phyloP scores from a whole-genome alignment of 2,888 invertebrate species.

The Xanthia togata region DNA sequence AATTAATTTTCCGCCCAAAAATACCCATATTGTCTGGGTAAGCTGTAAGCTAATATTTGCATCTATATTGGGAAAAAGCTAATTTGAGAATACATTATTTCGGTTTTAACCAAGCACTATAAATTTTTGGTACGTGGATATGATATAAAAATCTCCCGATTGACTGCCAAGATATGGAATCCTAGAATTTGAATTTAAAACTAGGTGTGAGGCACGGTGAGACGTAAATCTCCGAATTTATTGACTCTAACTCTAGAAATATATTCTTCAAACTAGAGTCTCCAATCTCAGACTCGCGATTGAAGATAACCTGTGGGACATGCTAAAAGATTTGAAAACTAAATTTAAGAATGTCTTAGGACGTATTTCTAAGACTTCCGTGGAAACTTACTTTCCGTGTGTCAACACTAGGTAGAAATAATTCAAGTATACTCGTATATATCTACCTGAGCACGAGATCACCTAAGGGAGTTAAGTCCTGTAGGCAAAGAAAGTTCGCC shows the following conservation, averaged over 20 bases:
- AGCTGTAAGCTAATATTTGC: background rate
- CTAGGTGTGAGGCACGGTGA: conserved; percentile 29
- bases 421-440: conserved; percentile 8
- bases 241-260: conserved; percentile 54
- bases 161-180: conserved; percentile 8
- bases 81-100: background rate
- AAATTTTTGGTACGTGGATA: conserved; percentile 9
- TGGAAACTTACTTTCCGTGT: conserved; percentile 14
- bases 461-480: conserved; percentile 19
- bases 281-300: conserved; percentile 46
- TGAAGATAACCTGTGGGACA: conserved; percentile 43
- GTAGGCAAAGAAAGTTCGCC: conserved; percentile 34
- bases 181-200: conserved; percentile 37
- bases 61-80: background rate
- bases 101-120: too few species aligned
- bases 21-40: background rate
- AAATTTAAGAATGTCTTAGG: conserved; percentile 39
- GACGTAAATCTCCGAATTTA: conserved; percentile 50
- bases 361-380: conserved; percentile 2
- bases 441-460: conserved; percentile 12
- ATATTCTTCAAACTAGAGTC: conserved; percentile 56
- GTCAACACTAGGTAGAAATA: conserved; percentile 32
- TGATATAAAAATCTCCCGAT: conserved; percentile 8
- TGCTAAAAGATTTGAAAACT: conserved; percentile 55
- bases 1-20: background rate